Evolutionary conservation across 2,113 vertebrate species (phyloP).

Genomic region (Pardalotus punctatus): DNA sequence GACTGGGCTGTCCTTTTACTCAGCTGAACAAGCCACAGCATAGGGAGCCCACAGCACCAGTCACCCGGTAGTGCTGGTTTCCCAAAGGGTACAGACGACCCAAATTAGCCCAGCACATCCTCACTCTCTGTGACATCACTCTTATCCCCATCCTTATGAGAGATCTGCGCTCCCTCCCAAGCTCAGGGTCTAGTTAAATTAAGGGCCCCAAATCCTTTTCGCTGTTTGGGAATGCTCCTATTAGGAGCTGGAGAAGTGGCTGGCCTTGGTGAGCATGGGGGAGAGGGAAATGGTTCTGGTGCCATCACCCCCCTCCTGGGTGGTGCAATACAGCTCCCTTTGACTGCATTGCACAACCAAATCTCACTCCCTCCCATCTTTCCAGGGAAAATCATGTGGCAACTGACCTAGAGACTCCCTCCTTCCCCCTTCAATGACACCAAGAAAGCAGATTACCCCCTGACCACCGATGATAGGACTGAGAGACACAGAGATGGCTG

Average conservation of each 20-base stretch:
- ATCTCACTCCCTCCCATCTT: background rate
- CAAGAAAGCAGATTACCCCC: background rate
- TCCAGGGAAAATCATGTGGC: background rate
- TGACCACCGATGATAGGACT: fast-evolving
- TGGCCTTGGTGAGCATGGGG: background rate
- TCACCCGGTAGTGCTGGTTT: fast-evolving
- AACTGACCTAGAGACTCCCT: background rate
- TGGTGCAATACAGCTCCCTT: background rate
- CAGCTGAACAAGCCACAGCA: fast-evolving
- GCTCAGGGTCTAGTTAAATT: background rate
- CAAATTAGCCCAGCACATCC: background rate
- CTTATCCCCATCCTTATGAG: background rate
- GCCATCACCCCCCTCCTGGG: background rate
- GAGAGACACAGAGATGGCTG: fast-evolving
- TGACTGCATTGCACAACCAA: background rate
- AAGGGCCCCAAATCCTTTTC: background rate
- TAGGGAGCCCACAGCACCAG: background rate
- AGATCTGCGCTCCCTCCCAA: background rate
- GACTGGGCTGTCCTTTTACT: background rate
- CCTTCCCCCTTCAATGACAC: background rate
- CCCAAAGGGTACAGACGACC: background rate
- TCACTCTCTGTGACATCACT: background rate
- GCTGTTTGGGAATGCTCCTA: background rate
- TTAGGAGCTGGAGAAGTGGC: background rate
- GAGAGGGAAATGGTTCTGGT: background rate